Percentiles rank a stretch among this genome's conserved stretches.
Conservation (phyloP, 1,140 invertebrate species). For the Drosophila rhopaloa region DNA sequence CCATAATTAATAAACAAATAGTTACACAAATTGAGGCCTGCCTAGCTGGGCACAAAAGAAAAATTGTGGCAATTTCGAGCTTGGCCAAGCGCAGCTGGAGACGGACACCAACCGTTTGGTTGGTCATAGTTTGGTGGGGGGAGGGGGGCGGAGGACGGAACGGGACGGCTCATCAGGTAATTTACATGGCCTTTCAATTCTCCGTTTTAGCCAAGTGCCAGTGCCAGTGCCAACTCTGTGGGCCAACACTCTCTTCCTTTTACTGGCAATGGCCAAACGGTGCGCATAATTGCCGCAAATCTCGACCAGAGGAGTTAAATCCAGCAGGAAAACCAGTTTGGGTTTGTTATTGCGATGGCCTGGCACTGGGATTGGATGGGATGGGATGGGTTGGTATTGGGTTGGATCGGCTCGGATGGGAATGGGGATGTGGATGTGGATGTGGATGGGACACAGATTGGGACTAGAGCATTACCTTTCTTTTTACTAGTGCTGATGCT, state of each 20-base stretch:
- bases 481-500: constrained; percentile 50
- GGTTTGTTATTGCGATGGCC: constrained; percentile 24
- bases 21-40: constrained; percentile 45
- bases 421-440: constrained; percentile 8
- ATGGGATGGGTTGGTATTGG: constrained; percentile 1
- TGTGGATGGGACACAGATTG: constrained; percentile 23
- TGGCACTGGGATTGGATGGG: constrained; percentile 10
- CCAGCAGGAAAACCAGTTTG: constrained; percentile 49
- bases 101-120: constrained; percentile 27
- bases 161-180: constrained; percentile 63
- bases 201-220: constrained; percentile 39
- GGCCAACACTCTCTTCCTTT: constrained; percentile 80
- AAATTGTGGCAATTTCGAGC: constrained; percentile 71
- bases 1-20: constrained; percentile 80
- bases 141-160: neutral
- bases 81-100: constrained; percentile 67
- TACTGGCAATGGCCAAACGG: constrained; percentile 67
- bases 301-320: constrained; percentile 63
- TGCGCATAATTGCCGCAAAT: constrained; percentile 78
- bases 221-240: constrained; percentile 29
- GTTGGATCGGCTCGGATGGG: neutral
- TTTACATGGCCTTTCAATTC: constrained; percentile 81
- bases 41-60: constrained; percentile 27
- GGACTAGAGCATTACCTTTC: constrained; percentile 62
- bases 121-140: neutral